Evolutionary conservation across 1,140 invertebrate species (phyloP), one percentile per base, ranked within the genome.

Genomic region (Heliconius nattereri): DNA sequence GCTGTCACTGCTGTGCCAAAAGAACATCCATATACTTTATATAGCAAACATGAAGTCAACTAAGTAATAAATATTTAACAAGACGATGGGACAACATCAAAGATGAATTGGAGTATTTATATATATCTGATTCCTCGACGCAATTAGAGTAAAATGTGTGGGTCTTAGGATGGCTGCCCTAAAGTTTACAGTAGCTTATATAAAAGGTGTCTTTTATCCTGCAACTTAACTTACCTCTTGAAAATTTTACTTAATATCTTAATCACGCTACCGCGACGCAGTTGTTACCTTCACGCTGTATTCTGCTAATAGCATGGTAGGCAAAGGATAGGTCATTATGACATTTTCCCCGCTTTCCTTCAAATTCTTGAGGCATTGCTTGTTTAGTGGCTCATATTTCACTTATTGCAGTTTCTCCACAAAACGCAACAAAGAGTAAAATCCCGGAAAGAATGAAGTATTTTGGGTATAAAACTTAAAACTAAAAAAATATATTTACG

Each of bases 91-190:
- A 9, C 8, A 74, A 13, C 73, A 32, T 74, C 49, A 3, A 16
- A 54, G 60, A 66, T 32, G 49, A 54, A 54, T 54, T 74, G 49
- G 29, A 74, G 32, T 73, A 73, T 74, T 74, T 74, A 74, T 52
- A 54, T 54, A 74, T 29, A 23, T 2, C 16, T 20, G 8, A 40
- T 23, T 26, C 23, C 73, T 54, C 49, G 40, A 13, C 73, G 49
- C 73, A 74, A 74, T 74, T 74, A 74, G 29, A 26, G 19, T 54
- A 54, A 54, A 52, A 74, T 54, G 40, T 29, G 40, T 74, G 49
- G 5, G 7, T 74, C 26, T 32, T 29, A 32, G 29, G 26, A 20
- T 19, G 45, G 40, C 32, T 35, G 7, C 73, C 13, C 32, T 11
- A 19, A 40, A 45, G 45, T 54, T 74, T 74, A 26, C 60, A 66